Base-by-base conservation (phyloP, 2,113 vertebrate species). In the Nematolebias whitei region DNA sequence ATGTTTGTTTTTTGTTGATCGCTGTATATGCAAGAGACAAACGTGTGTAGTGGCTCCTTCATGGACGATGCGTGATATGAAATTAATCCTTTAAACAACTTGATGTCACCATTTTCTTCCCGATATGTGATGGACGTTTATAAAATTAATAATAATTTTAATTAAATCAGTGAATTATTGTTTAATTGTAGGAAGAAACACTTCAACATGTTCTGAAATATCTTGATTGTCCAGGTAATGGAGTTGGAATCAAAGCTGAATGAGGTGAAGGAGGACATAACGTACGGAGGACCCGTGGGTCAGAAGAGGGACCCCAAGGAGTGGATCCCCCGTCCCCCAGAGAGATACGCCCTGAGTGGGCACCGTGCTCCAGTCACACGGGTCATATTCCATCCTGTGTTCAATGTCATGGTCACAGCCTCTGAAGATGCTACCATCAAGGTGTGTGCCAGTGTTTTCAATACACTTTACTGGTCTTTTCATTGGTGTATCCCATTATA, bases 381-480 rank as follows among this genome's bases (percentile, higher is more conserved):
- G 62, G 97, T 99, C 61, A 98, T 99, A 87, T 99, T 99, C 90
- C 98, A 99, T 91, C 98, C 98, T 0, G 96, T 99, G 67, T 99
- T 98, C 93, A 98, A 96, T 85, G 95, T 99, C 91, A 99, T 99
- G 96, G 98, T 99, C 82, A 98, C 98, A 75, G 95, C 98, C 86
- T 99, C 98, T 59, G 97, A 99, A 88, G 97, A 99, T 84, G 98
- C 97, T 67, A 99, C 98, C 85, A 99, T 99, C 87, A 99, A 99
- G 96, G 98, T 99, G 86, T 4, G 87, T 68, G 26, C 51, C 20
- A 29, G 18, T 40, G 41, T 76, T 44, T n/a, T 18, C 20, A 40
- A 58, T 12, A 29, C 16, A 18, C 16, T 35, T 35, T 8, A 2
- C n/a, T 56, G 13, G n/a, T 23, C 39, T 3, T 32, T 68, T 50